These are phyloP conservation scores for Drosophila kanapiae DNA, from an alignment of 1,140 invertebrate species.

Conservation along the genomic window DNA sequence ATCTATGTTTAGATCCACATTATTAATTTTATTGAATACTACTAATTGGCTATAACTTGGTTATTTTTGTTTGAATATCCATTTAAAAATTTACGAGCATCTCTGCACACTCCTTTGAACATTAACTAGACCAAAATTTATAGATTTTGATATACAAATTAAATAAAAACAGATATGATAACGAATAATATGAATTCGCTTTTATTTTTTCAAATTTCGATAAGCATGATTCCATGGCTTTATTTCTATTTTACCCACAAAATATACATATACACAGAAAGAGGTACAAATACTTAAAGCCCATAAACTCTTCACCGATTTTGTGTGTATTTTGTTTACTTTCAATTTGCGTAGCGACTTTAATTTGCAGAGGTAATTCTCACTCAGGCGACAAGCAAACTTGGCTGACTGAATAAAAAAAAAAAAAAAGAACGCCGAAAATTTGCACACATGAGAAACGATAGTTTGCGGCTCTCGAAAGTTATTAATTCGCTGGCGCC, in stretches of 20 bases:
- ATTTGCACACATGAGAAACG: constrained; percentile 71
- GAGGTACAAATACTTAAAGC: constrained; percentile 4
- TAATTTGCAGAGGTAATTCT: constrained; percentile 44
- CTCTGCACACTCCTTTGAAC: not conserved
- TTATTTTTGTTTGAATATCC: constrained; percentile 2
- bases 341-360: constrained; percentile 41
- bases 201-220: not conserved
- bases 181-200: not conserved
- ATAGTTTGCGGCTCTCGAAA: constrained; percentile 41
- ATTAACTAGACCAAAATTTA: not conserved
- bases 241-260: constrained; percentile 6
- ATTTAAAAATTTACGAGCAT: constrained; percentile 1
- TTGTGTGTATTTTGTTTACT: constrained; percentile 42
- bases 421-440: constrained; percentile 7
- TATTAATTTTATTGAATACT: constrained; percentile 5
- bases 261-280: not conserved
- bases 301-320: constrained; percentile 20
- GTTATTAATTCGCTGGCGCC: constrained; percentile 73
- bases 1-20: not conserved
- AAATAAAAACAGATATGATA: not conserved
- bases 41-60: constrained; percentile 9
- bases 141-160: not conserved
- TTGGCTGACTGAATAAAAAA: too few species aligned
- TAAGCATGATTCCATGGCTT: not conserved
- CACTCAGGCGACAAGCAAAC: constrained; percentile 30